Conservation (phyloP, 1,140 invertebrate genomes). For the Eurosta solidaginis region DNA sequence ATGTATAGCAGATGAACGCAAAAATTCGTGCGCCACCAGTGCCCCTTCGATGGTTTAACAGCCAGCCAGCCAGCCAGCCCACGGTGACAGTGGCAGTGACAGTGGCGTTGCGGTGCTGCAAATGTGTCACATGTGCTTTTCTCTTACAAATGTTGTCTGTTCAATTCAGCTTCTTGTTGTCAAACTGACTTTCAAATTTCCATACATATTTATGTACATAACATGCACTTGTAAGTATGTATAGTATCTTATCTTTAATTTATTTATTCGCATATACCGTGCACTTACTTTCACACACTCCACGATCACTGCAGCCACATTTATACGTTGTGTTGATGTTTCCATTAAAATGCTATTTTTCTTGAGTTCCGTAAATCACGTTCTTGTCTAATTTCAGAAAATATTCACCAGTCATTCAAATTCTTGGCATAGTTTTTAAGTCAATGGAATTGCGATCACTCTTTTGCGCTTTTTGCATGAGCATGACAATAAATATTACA, state of each 20-base stretch:
- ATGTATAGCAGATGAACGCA: background rate
- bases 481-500: too few relatives aligned
- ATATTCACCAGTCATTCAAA: conserved; percentile 31
- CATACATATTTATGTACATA: background rate
- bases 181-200: background rate
- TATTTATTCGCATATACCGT: background rate
- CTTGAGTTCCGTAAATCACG: conserved; percentile 37
- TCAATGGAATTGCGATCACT: conserved; percentile 32
- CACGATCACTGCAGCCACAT: background rate
- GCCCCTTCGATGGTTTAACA: background rate
- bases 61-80: too few relatives aligned
- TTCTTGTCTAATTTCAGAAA: conserved; percentile 38
- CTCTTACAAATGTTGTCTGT: background rate
- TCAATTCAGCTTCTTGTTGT: background rate
- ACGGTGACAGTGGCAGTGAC: background rate
- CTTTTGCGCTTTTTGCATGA: conserved; percentile 2
- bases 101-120: background rate
- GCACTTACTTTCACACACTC: background rate
- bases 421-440: conserved; percentile 37
- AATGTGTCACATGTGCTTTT: conserved; percentile 13
- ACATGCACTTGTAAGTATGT: background rate
- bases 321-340: background rate
- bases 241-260: background rate
- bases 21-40: background rate
- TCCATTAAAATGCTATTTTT: conserved; percentile 34